Conservation (phyloP, 2,113 vertebrate genomes). For the Climacteris rufus region DNA sequence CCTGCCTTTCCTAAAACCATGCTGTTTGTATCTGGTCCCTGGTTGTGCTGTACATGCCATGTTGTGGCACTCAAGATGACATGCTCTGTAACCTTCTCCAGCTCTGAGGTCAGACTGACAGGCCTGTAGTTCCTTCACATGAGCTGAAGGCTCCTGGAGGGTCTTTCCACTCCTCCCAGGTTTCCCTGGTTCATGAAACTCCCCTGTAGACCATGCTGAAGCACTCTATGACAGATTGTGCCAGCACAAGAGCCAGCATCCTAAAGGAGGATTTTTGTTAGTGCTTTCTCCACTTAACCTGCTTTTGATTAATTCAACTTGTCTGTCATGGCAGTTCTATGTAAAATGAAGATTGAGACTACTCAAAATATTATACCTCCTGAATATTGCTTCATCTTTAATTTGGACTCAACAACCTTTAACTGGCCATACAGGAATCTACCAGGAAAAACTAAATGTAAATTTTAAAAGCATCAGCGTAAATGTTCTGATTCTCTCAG, state of each 20-base stretch:
- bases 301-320: neutral
- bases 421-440: neutral
- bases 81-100: neutral
- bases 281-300: neutral
- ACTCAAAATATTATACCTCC: neutral
- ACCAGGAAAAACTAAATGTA: neutral
- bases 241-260: fast-evolving
- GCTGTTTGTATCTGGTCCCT: neutral
- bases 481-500: neutral
- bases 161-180: neutral
- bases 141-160: neutral
- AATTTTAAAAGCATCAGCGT: neutral
- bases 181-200: neutral
- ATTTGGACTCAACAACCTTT: neutral
- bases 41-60: fast-evolving
- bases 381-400: neutral
- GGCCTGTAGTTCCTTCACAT: neutral
- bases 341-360: neutral
- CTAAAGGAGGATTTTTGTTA: neutral
- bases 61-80: neutral
- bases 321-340: neutral
- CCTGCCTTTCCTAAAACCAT: neutral
- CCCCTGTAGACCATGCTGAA: neutral
- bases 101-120: neutral
- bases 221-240: neutral